Evolutionary conservation across 2,797 vertebrate species (phyloP), one percentile per base, ranked within the genome.

Genomic region (Acanthurus leucopareius): DNA sequence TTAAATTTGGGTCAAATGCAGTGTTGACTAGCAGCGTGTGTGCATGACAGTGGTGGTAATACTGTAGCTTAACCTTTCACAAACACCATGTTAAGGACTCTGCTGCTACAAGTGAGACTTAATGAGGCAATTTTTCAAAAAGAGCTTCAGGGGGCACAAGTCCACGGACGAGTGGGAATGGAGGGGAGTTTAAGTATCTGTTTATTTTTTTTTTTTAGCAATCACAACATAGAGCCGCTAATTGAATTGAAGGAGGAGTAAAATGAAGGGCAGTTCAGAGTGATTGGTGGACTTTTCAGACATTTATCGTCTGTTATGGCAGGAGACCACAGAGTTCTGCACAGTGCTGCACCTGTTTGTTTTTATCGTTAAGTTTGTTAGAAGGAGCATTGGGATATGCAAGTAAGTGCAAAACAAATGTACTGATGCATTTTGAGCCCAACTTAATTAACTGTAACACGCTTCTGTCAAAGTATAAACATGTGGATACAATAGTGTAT

Each of bases 1-100:
- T 28, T 4, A 28, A 80, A 89, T 91, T 83, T 91, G 82, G 88
- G 88, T 92, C 88, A 90, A 20, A 88, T 65, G 73, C 45, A 53
- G 52, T 68, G 63, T 82, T 63, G 81, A 87, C 60, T 22, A 54
- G 66, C 65, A 48, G 52, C 28, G 15, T 75, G 72, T 66, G 58
- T 59, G 52, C 20, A 25, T 40, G 58, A 58, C 69, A 40, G 68
- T 74, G 60, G 25, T 63, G 40, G 57, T 28, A 22, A 52, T 32
- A 28, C 52, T 48, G 20, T 20, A 73, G 45, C 44, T 54, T 68
- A 44, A 52, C 57, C 52, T 65, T 42, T 72, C 48, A 57, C 60
- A 70, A 42, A 73, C 70, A 77, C 8, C 8, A 11, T 14, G 40
- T 16, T 69, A 57, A 79, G 61, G n/a, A 52, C 44, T 49, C 65